Conservation (phyloP, 2,797 vertebrate species). For the Notoglanidium macrostoma region DNA sequence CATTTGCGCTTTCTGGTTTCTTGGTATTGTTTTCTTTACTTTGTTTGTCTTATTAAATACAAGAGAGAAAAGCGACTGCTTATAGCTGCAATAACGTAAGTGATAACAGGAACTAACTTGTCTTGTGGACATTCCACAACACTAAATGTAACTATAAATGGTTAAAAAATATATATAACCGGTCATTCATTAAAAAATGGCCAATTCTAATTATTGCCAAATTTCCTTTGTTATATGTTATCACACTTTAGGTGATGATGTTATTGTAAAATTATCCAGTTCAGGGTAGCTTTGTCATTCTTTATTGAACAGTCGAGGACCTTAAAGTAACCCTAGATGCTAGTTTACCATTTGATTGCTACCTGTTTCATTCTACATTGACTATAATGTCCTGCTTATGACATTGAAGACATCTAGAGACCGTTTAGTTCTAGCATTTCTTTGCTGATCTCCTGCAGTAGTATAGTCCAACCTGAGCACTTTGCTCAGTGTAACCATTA, state of each 20-base stretch:
- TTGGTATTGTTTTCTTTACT: too few species aligned
- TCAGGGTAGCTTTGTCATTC: too few species aligned
- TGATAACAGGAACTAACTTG: not conserved
- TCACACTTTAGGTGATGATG: not conserved
- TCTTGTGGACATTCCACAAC: not conserved
- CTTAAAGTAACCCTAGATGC: not conserved
- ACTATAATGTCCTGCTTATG: not conserved
- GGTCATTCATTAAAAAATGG: not conserved
- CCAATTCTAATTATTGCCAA: not conserved
- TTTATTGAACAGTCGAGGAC: not conserved
- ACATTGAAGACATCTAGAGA: not conserved
- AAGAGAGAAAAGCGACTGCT: not conserved
- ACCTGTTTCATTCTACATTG: not conserved
- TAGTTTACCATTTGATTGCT: not conserved
- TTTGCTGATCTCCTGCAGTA: not conserved
- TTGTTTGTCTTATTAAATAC: too few species aligned
- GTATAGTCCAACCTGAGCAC: not conserved
- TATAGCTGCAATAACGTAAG: not conserved
- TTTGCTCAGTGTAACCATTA: not conserved
- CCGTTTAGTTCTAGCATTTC: not conserved
- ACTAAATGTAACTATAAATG: not conserved
- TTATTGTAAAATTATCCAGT: not conserved
- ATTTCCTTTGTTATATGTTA: not conserved
- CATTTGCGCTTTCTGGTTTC: not conserved
- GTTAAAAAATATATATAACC: too few species aligned